Conservation (phyloP, 2,888 invertebrate genomes). For the Acronicta aceris region DNA sequence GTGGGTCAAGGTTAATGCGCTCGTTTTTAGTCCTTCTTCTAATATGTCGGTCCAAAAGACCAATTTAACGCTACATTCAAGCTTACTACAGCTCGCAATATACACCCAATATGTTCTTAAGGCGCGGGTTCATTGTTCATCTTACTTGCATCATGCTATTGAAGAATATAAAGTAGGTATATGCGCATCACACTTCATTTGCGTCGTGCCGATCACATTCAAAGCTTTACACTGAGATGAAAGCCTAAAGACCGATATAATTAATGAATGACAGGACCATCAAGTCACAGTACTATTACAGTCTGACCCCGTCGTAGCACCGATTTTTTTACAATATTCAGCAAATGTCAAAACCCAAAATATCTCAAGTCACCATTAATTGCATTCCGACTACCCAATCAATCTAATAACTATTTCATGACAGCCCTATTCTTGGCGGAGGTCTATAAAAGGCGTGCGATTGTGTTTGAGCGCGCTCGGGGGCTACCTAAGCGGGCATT, state of each 20-base stretch:
- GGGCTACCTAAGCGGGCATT: constrained; percentile 84
- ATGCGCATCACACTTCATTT: constrained; percentile 40
- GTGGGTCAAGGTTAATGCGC: not conserved
- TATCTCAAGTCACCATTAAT: constrained; percentile 11
- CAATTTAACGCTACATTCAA: not conserved
- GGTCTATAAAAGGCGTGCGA: constrained; percentile 79
- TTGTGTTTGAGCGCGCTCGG: constrained; percentile 81
- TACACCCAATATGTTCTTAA: not conserved
- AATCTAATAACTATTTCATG: constrained; percentile 68
- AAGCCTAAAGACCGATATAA: constrained; percentile 25
- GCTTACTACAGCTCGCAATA: not conserved
- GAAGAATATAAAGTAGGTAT: constrained; percentile 18
- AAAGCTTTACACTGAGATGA: constrained; percentile 22
- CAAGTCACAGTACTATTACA: not conserved
- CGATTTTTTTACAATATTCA: too few species aligned
- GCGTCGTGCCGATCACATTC: constrained; percentile 18
- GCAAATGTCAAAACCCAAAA: constrained; percentile 12
- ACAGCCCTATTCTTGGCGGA: constrained; percentile 70
- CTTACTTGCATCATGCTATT: constrained; percentile 13
- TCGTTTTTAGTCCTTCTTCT: not conserved
- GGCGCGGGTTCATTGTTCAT: not conserved
- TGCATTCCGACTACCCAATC: constrained; percentile 64
- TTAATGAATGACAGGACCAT: constrained; percentile 38
- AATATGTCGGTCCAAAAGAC: not conserved
- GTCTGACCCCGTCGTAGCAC: too few species aligned